Base-by-base conservation (phyloP, 2,888 invertebrate species). In the Hylaea fasciaria region DNA sequence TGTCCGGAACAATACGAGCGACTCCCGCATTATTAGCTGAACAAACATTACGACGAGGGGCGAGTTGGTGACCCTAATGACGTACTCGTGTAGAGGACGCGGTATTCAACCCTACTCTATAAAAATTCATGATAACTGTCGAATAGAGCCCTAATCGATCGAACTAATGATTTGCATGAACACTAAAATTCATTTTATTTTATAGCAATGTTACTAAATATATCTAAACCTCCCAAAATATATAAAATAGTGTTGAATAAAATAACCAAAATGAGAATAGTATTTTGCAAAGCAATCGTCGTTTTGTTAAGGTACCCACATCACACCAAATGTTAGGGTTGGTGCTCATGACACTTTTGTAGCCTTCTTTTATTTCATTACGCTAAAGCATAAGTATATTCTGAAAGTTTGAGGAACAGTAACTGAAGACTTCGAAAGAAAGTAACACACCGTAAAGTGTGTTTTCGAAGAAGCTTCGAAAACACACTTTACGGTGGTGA, bases 21-120 rank as follows among this genome's bases (percentile, higher is more conserved):
- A 60, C 14, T 49, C 54, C 37, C 37, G 41, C 35, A 59, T 73
- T 75, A 77, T 76, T 80, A 72, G 72, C 71, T 70, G 70, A 76
- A 65, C 70, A 74, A 69, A 72, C 74, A 71, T 65, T 68, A 67
- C 62, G 29, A 37, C 37, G 70, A 68, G 68, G 64, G 71, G 65
- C 64, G 60, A 68, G 70, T 69, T 68, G 61, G 35, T 46, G 57
- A 65, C 67, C 73, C 67, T 68, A 64, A 65, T 46, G 59, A 11
- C 49, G 7, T n/a, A 43, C 7, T 55, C 55, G 10, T 10, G 50
- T 14, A 55, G 2, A 46, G 41, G 60, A 16, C n/a, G 12, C 2
- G 5, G 7, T 11, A 41, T 60, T 60, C 0, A 29, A 40, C 14
- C 4, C 14, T 1, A n/a, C 17, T 22, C 7, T 10, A 35, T 35